Percentiles rank a stretch among this genome's conserved stretches.
These are phyloP conservation scores for Pelvicachromis taeniatus DNA, from an alignment of 2,113 vertebrate genomes.

Conservation along the genomic window DNA sequence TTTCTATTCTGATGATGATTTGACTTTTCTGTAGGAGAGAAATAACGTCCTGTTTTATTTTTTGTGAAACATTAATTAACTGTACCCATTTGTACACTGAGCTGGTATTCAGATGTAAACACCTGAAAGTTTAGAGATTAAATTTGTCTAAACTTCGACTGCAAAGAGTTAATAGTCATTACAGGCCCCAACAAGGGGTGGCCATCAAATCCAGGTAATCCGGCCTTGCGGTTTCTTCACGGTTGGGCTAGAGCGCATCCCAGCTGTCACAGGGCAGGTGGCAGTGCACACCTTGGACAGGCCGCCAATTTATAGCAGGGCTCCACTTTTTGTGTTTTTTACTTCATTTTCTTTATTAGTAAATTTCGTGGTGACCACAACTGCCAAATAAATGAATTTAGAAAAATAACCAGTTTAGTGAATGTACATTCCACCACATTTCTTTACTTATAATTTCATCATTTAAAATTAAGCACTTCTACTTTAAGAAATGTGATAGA, in stretches of 20 bases:
- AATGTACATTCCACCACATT: background rate
- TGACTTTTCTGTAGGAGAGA: background rate
- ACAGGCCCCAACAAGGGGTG: background rate
- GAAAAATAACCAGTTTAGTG: background rate
- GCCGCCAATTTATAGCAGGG: background rate
- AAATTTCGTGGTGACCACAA: background rate
- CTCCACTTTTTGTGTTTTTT: fast-evolving
- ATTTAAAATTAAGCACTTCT: background rate
- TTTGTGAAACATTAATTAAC: background rate
- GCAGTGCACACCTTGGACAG: background rate
- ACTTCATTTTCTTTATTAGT: background rate
- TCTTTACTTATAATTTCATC: background rate
- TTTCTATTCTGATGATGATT: background rate
- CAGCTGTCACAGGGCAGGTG: background rate
- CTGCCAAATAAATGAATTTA: background rate
- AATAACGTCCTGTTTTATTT: background rate
- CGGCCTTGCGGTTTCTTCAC: background rate
- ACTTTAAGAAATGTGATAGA: background rate
- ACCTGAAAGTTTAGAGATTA: background rate
- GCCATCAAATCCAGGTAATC: background rate
- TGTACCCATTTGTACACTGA: background rate
- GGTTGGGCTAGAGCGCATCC: background rate
- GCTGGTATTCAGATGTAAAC: background rate
- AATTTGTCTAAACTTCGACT: background rate
- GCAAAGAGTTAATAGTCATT: background rate